Base-by-base conservation (phyloP, 2,888 invertebrate species). In the Cyaniris semiargus region DNA sequence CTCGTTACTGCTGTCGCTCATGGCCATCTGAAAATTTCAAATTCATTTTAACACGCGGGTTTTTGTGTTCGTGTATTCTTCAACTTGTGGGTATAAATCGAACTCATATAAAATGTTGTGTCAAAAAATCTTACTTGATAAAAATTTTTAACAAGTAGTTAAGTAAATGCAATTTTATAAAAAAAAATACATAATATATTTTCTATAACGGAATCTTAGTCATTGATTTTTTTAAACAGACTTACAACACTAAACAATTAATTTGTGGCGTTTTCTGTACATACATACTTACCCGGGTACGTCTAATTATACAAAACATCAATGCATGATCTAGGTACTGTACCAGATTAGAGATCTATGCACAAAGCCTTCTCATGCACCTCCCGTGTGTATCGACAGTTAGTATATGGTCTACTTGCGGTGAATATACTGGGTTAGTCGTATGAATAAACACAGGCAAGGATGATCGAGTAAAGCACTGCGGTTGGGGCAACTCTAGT, bases 391-490 rank as follows among this genome's bases (percentile, higher is more conserved):
- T 85, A 86, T 85, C 85, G 83, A 53, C 23, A 83, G 91, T 93
- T 93, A 92, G 92, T 87, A 86, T 87, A 84, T 91, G 90, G 85
- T 87, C 90, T 91, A 91, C 86, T 89, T 88, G 92, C 91, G 86
- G 89, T 90, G 90, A 86, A 85, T 85, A 85, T 87, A 58, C 86
- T 86, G 83, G 87, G 93, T 94, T 94, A 94, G 93, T 93, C 90
- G 83, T 84, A 92, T 93, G 92, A 91, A 93, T 91, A 92, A 93
- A 94, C 94, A 92, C 94, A 94, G 94, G 94, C 94, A 94, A 94
- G 94, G 94, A 94, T 94, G 94, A 94, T 92, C 92, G 89, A 94
- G 93, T 94, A 93, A 94, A 94, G 94, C 94, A 92, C 94, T 94
- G 93, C 89, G 90, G 89, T 90, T 93, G 94, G 90, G 94, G 94